A percentile compares a stretch with the other conserved stretches of the same genome.
Evolutionary conservation across 2,888 invertebrate species (phyloP).

Genomic region (Chromoteleia sp.): DNA sequence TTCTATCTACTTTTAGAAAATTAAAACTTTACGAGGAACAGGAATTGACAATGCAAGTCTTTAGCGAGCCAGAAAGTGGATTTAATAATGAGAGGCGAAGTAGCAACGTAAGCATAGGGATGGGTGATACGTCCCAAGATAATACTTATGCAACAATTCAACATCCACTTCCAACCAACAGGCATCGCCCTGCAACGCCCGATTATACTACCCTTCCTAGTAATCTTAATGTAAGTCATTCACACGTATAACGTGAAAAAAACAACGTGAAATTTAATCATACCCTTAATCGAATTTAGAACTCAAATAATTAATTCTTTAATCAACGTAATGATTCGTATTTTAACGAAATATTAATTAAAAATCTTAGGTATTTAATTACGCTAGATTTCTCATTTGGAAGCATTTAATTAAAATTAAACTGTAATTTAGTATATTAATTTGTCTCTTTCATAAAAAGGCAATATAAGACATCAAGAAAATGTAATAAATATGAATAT

Average conservation of each 20-base stretch:
- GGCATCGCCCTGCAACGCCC: slow-evolving; percentile 83
- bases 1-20: slow-evolving; percentile 86
- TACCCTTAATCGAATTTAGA: slow-evolving; percentile 6
- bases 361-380: slow-evolving; percentile 32
- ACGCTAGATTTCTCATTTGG: background rate
- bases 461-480: no score
- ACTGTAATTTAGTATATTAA: slow-evolving; percentile 19
- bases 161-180: slow-evolving; percentile 86
- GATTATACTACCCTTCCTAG: slow-evolving; percentile 86
- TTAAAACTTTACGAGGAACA: slow-evolving; percentile 95
- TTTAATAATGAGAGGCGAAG: slow-evolving; percentile 85
- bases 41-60: slow-evolving; percentile 97
- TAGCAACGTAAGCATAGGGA: slow-evolving; percentile 85
- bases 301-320: slow-evolving; percentile 26
- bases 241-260: slow-evolving; percentile 17
- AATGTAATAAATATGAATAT: no score
- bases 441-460: slow-evolving; percentile 7
- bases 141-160: slow-evolving; percentile 93
- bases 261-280: slow-evolving; percentile 22
- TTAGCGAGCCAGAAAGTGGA: slow-evolving; percentile 90
- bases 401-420: slow-evolving; percentile 30
- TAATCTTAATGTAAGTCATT: slow-evolving; percentile 85
- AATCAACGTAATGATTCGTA: slow-evolving; percentile 21
- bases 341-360: slow-evolving; percentile 20
- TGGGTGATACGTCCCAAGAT: slow-evolving; percentile 86